Evolutionary conservation across 1,140 invertebrate genomes (phyloP).

Genomic region (Drosophila eugracilis): DNA sequence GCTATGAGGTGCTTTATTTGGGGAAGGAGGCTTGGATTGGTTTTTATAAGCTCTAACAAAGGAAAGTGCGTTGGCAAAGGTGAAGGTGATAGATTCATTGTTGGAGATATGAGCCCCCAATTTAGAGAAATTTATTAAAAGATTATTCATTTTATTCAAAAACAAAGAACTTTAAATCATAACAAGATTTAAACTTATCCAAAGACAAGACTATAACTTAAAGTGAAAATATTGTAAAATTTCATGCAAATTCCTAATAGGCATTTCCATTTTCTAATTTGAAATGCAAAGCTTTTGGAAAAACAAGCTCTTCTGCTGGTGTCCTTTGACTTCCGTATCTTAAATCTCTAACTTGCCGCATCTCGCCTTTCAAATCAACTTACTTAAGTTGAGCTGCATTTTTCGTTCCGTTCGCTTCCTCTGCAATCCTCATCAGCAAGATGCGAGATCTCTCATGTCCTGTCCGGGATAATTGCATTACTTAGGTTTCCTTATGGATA

Average conservation of each 20-base stretch:
- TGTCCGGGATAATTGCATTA: slow-evolving; percentile 69
- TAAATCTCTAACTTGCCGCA: slow-evolving; percentile 12
- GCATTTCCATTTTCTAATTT: slow-evolving; percentile 25
- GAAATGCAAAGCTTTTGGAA: slow-evolving; percentile 18
- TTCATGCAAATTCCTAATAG: slow-evolving; percentile 15
- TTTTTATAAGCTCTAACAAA: slow-evolving; percentile 24
- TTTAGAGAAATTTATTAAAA: too few species aligned
- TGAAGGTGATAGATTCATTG: slow-evolving; percentile 7
- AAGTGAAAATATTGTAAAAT: not conserved
- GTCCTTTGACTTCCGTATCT: slow-evolving; percentile 19
- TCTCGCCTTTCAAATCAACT: slow-evolving; percentile 20
- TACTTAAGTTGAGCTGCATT: slow-evolving; percentile 23
- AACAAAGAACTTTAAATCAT: not conserved
- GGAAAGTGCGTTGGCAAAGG: not conserved
- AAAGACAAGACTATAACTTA: too few species aligned
- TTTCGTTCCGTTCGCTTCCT: slow-evolving; percentile 8
- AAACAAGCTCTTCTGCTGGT: not conserved
- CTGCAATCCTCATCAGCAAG: slow-evolving; percentile 22
- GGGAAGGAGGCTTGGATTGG: slow-evolving; percentile 2
- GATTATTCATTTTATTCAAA: not conserved
- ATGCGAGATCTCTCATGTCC: slow-evolving; percentile 41
- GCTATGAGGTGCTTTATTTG: not conserved
- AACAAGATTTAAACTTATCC: not conserved
- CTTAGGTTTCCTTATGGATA: slow-evolving; percentile 54
- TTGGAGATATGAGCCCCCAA: not conserved